Conservation (phyloP, 2,888 invertebrate genomes). For the Glyphotaelius pellucidus region DNA sequence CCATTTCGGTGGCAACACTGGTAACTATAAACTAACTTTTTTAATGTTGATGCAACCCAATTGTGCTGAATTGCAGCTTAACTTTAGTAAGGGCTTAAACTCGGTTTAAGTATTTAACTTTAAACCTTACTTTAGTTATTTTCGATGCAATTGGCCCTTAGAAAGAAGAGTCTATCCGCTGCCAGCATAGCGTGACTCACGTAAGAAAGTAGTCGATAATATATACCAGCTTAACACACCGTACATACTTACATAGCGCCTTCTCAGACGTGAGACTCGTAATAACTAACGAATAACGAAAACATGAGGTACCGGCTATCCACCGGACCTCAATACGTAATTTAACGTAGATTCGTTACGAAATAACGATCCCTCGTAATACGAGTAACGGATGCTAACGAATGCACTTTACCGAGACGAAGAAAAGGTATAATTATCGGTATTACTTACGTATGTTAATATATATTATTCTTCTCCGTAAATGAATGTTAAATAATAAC, state of each 20-base stretch:
- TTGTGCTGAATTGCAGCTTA: too few species aligned
- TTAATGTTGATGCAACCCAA: too few species aligned
- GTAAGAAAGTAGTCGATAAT: neutral
- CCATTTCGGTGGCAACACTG: too few species aligned
- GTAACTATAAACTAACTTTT: too few species aligned
- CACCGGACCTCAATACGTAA: neutral
- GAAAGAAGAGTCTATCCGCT: neutral
- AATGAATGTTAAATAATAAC: too few species aligned
- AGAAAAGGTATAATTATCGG: neutral
- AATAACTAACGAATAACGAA: too few species aligned
- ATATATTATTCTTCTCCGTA: too few species aligned
- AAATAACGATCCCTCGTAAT: neutral
- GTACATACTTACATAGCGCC: neutral
- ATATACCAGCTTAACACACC: neutral
- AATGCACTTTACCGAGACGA: neutral
- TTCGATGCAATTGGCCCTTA: too few species aligned
- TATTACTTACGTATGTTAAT: too few species aligned
- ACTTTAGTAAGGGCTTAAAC: too few species aligned
- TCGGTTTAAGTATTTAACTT: too few species aligned
- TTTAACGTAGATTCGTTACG: constrained; percentile 2
- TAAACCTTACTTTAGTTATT: too few species aligned
- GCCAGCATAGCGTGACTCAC: neutral
- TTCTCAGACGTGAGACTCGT: neutral
- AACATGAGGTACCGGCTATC: neutral
- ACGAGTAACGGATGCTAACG: neutral